Percentiles rank a stretch among this genome's conserved stretches.
Conservation (phyloP, 1,140 invertebrate genomes). For the Diachasma alloeum region DNA sequence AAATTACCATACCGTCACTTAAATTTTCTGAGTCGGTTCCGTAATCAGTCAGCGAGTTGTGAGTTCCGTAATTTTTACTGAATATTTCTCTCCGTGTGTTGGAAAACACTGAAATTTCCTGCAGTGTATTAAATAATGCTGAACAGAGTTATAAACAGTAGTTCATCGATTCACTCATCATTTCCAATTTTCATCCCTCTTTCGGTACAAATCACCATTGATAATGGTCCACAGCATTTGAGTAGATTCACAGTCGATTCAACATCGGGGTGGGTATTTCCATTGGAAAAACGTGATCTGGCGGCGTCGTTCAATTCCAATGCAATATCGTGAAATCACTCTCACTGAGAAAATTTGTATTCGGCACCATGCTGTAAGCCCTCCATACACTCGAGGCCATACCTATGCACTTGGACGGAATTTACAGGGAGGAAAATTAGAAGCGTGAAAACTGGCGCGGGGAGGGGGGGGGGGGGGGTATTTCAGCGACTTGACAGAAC, state of each 20-base stretch:
- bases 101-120: too few species aligned
- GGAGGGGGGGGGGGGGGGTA: too few species aligned
- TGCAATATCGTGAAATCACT: slow-evolving; percentile 12
- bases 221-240: neutral
- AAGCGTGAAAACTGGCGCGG: neutral
- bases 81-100: too few species aligned
- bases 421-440: neutral
- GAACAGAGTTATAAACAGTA: slow-evolving; percentile 19
- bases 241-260: neutral
- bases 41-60: too few species aligned
- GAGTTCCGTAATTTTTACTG: too few species aligned
- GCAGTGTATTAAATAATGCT: too few species aligned
- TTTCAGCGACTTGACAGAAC: too few species aligned
- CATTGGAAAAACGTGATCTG: slow-evolving; percentile 18
- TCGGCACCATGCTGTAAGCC: neutral
- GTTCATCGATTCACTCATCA: neutral
- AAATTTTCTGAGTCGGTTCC: too few species aligned
- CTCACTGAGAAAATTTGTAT: slow-evolving; percentile 29
- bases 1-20: too few species aligned
- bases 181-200: neutral
- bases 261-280: neutral
- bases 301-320: slow-evolving; percentile 4
- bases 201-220: neutral
- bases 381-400: neutral
- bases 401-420: neutral